Evolutionary conservation across 1,140 invertebrate species (phyloP), one percentile per base, ranked within the genome.

Genomic region (Polypedilum pembai): DNA sequence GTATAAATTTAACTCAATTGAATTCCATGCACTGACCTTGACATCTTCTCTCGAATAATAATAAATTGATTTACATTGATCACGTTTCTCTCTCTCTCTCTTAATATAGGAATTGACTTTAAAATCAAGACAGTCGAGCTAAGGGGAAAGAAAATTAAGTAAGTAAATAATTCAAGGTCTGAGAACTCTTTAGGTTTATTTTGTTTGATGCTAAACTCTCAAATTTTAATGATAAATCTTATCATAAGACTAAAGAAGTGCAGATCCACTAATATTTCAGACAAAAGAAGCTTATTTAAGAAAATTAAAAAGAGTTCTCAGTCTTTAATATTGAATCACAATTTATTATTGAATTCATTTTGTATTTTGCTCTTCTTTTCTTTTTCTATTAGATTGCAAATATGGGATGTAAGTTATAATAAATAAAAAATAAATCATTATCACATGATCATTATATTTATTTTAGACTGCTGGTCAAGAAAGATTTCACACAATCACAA

Each of bases 61-160:
- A 56, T 56, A 15, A 17, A 17, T 56, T 69, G 65, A 18, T 18
- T 18, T 21, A 20, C 18, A 8, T 20, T 20, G 5, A 3, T 69
- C 65, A 69, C 18, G 7, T 20, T 20, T 69, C 56, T 78, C 56
- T 74, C 75, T 79, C 81, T 81, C 81, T 81, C 77, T 76, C 82
- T 88, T 88, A n/a, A n/a, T n/a, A 66, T 84, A 98, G 95, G 95
- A 81, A 98, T 98, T 84, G 96, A 98, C 87, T 98, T 98, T 84
- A 98, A 98, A 90, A 98, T 98, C 80, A 95, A 97, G 87, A 98
- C 96, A 79, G 94, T 98, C 80, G 96, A 98, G 85, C 86, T 98
- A 78, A 90, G 94, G 84, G 96, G 96, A 74, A 98, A 98, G 86
- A 98, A 98, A 88, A 98, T 98, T 76, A 98, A 98, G 24, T 33